Conservation (phyloP, 2,113 vertebrate species). For the Anarrhichthys ocellatus region DNA sequence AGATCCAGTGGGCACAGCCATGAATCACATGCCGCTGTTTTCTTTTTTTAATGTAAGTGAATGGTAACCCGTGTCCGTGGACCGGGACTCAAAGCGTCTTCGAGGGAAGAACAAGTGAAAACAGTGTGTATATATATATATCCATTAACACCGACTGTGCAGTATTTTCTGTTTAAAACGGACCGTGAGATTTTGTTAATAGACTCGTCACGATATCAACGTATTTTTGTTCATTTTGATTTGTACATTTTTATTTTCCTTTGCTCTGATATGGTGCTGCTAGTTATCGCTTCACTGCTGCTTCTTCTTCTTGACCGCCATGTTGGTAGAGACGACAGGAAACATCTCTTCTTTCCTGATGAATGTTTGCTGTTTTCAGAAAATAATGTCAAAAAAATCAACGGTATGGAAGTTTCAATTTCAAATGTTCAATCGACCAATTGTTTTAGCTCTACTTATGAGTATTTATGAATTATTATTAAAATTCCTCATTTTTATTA, state of each 20-base stretch:
- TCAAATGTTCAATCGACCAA: too few relatives aligned
- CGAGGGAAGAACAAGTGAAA: slow-evolving; percentile 10
- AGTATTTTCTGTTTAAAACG: slow-evolving; percentile 46
- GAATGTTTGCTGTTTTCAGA: neutral
- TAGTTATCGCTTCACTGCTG: slow-evolving; percentile 9
- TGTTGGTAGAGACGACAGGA: slow-evolving; percentile 36
- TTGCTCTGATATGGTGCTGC: slow-evolving; percentile 66
- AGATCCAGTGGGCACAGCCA: slow-evolving; percentile 39
- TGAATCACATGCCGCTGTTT: slow-evolving; percentile 40
- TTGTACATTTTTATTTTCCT: slow-evolving; percentile 36
- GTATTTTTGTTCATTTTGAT: slow-evolving; percentile 30
- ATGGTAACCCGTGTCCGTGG: slow-evolving; percentile 53
- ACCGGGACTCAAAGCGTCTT: slow-evolving; percentile 11
- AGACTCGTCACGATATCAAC: slow-evolving; percentile 27
- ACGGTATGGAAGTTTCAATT: neutral
- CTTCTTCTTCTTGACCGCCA: neutral
- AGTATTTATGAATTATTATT: too few relatives aligned
- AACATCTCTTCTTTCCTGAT: neutral
- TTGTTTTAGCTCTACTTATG: too few relatives aligned
- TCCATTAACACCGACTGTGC: slow-evolving; percentile 44
- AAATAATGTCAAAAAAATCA: neutral
- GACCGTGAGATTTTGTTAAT: slow-evolving; percentile 59
- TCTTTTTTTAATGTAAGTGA: slow-evolving; percentile 1
- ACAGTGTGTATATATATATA: slow-evolving; percentile 60
- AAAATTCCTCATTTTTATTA: too few relatives aligned